Conservation (phyloP, 2,888 invertebrate species). For the Melipona beecheii region DNA sequence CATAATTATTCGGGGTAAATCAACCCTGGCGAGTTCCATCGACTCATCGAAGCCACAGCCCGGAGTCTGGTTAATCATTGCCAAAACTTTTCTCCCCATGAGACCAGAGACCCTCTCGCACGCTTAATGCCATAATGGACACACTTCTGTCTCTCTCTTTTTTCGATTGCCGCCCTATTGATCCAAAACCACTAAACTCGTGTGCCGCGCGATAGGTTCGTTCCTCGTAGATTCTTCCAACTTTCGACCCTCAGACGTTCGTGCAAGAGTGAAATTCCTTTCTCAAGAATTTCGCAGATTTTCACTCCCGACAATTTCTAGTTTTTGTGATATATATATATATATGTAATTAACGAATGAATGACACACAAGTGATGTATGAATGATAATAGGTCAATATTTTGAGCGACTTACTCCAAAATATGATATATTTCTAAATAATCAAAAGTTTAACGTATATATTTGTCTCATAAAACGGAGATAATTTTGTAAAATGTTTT, state of each 20-base stretch:
- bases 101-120: conserved; percentile 72
- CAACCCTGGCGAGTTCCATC: conserved; percentile 60
- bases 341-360: too few relatives aligned
- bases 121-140: conserved; percentile 79
- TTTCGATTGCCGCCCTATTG: conserved; percentile 67
- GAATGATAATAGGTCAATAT: too few relatives aligned
- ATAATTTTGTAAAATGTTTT: too few relatives aligned
- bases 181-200: conserved; percentile 60
- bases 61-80: conserved; percentile 79
- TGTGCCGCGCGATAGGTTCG: conserved; percentile 7
- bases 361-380: too few relatives aligned
- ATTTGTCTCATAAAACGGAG: too few relatives aligned
- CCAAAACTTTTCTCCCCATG: conserved; percentile 78
- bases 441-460: too few relatives aligned
- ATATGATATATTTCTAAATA: too few relatives aligned
- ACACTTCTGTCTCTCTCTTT: conserved; percentile 67
- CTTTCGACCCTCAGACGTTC: conserved; percentile 1
- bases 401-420: too few relatives aligned
- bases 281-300: background rate
- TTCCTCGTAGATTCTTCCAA: conserved; percentile 21
- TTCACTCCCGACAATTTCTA: background rate
- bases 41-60: conserved; percentile 63
- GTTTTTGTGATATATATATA: background rate
- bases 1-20: conserved; percentile 66
- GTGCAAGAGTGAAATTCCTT: background rate